Evolutionary conservation across 2,113 vertebrate genomes (phyloP).

Genomic region (Asarcornis scutulata): DNA sequence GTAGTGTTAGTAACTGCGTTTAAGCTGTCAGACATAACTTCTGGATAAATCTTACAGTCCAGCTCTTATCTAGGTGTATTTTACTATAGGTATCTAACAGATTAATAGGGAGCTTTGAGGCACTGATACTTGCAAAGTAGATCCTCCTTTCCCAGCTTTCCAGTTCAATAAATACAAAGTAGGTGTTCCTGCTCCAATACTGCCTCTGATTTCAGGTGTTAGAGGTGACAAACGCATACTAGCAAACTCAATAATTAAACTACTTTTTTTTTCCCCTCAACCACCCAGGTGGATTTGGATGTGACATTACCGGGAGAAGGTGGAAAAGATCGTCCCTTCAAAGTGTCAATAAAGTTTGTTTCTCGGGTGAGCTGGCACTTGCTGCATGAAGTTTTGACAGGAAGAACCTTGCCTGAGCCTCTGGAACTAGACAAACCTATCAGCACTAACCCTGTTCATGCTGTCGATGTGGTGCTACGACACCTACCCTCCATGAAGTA

Average conservation of each 20-base stretch:
- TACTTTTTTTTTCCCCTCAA: background rate
- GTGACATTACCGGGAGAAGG: conserved; percentile 98
- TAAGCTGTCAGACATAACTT: background rate
- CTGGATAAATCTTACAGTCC: too few species aligned
- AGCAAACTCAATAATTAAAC: background rate
- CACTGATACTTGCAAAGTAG: too few species aligned
- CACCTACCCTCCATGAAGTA: conserved; percentile 99
- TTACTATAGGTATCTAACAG: background rate
- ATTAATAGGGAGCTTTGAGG: background rate
- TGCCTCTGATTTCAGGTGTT: background rate
- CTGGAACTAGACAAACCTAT: conserved; percentile 99
- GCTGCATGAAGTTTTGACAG: conserved; percentile 97
- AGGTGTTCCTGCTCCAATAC: background rate
- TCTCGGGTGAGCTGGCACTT: conserved; percentile 99
- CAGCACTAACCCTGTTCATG: conserved; percentile 99
- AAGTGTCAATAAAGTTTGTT: conserved; percentile 97
- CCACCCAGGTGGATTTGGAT: conserved; percentile 93
- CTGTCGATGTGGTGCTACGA: conserved; percentile 97
- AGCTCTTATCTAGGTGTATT: background rate
- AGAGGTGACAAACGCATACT: background rate
- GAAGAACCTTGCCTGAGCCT: conserved; percentile 94
- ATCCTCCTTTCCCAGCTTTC: background rate
- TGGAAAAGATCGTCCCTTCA: conserved; percentile 98
- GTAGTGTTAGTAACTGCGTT: background rate
- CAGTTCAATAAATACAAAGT: background rate